A percentile compares a stretch with the other conserved stretches of the same genome.
These are phyloP conservation scores for Drosophila demipolita DNA, from an alignment of 2,888 invertebrate species.

Conservation along the genomic window DNA sequence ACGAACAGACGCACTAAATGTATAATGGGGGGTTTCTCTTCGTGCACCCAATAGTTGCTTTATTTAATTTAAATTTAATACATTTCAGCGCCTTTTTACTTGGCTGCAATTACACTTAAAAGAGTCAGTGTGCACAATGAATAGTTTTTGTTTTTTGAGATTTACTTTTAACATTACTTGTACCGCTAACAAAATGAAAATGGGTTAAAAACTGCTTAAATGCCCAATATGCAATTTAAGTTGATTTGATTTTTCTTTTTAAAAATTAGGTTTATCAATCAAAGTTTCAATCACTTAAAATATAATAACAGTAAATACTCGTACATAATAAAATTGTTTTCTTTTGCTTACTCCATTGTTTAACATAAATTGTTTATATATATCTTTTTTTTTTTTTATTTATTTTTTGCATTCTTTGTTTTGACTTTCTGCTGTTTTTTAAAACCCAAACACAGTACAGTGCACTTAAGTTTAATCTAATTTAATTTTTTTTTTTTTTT, in stretches of 20 bases:
- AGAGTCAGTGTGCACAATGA: slow-evolving; percentile 41
- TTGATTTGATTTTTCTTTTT: slow-evolving; percentile 35
- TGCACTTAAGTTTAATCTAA: slow-evolving; percentile 65
- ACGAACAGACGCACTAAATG: slow-evolving; percentile 50
- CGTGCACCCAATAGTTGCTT: slow-evolving; percentile 35
- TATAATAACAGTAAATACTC: slow-evolving; percentile 76
- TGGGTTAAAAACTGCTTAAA: slow-evolving; percentile 63
- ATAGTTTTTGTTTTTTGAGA: slow-evolving; percentile 24
- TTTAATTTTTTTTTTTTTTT: slow-evolving; percentile 20
- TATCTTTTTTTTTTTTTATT: slow-evolving; percentile 30
- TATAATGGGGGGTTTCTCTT: slow-evolving; percentile 40
- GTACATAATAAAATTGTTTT: slow-evolving; percentile 67
- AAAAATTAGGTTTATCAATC: slow-evolving; percentile 60
- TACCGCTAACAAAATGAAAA: slow-evolving; percentile 63
- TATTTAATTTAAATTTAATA: slow-evolving; percentile 66
- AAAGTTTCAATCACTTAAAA: slow-evolving; percentile 70
- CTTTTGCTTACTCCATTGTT: slow-evolving; percentile 58
- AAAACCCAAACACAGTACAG: slow-evolving; percentile 80
- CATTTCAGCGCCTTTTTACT: slow-evolving; percentile 51
- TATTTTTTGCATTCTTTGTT: slow-evolving; percentile 33
- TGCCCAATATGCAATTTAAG: slow-evolving; percentile 52
- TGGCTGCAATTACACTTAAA: slow-evolving; percentile 57
- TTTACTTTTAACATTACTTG: slow-evolving; percentile 44
- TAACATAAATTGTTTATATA: slow-evolving; percentile 46
- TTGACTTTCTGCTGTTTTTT: slow-evolving; percentile 55